Percentiles rank a stretch among this genome's conserved stretches.
These are phyloP conservation scores for Carollia perspicillata DNA, from an alignment of 2,113 vertebrate genomes.

Conservation along the genomic window DNA sequence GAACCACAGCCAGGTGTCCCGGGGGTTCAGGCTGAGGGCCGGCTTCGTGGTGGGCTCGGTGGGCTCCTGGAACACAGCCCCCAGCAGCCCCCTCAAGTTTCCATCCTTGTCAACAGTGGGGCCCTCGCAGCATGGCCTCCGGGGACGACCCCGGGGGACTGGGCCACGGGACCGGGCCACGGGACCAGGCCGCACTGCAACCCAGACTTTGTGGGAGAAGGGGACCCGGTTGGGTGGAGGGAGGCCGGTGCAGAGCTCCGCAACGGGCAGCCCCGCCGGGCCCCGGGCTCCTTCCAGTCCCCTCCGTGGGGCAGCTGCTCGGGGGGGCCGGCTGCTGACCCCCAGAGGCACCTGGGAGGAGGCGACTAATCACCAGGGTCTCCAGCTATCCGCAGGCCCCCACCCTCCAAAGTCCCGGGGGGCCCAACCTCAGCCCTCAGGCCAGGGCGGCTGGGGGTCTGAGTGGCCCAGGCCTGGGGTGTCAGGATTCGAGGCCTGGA, in stretches of 20 bases:
- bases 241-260: accelerated
- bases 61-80: constrained; percentile 48
- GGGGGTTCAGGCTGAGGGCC: neutral
- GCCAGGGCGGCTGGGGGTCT: too few species aligned
- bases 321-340: accelerated
- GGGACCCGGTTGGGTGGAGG: accelerated
- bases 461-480: neutral
- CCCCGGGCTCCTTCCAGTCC: neutral
- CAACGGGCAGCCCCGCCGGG: neutral
- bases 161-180: neutral
- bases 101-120: too few species aligned
- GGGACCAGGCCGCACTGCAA: too few species aligned
- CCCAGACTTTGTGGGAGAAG: neutral
- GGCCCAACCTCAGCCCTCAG: neutral
- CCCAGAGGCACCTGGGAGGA: neutral
- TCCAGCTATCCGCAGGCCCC: neutral
- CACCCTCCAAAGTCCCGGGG: neutral
- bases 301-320: accelerated
- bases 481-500: neutral
- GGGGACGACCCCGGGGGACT: neutral
- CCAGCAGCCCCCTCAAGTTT: too few species aligned
- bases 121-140: neutral
- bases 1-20: constrained; percentile 77
- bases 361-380: accelerated
- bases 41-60: neutral